phyloP scores from a whole-genome alignment of 2,888 invertebrate species.

The Tetrapedia diversipes region DNA sequence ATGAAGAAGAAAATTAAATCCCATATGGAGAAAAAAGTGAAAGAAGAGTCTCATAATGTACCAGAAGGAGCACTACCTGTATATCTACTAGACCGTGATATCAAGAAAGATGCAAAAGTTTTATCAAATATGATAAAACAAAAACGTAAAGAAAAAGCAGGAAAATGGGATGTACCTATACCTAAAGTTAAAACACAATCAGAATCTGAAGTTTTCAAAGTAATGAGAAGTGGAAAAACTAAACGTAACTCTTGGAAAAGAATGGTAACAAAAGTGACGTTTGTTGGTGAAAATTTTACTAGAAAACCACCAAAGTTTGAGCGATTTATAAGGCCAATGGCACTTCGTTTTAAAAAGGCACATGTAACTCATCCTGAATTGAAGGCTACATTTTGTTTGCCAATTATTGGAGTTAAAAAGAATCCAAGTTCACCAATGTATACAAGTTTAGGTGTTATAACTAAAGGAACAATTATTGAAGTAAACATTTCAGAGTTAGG shows the following conservation, averaged over 20 bases:
- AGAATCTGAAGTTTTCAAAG: constrained; percentile 98
- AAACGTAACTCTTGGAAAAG: constrained; percentile 99
- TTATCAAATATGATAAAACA: constrained; percentile 99
- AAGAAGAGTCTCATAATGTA: constrained; percentile 91
- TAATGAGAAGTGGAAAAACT: constrained; percentile 95
- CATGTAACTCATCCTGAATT: constrained; percentile 99
- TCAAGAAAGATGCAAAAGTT: constrained; percentile 96
- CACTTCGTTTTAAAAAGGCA: constrained; percentile 96
- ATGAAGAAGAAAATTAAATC: constrained; percentile 99
- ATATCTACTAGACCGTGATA: constrained; percentile 98
- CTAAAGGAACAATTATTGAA: constrained; percentile 99
- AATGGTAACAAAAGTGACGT: constrained; percentile 99
- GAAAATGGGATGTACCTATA: constrained; percentile 99
- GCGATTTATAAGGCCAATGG: constrained; percentile 99
- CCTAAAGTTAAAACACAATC: constrained; percentile 99
- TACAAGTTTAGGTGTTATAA: constrained; percentile 98
- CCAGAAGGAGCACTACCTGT: constrained; percentile 97
- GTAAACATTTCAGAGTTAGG: constrained; percentile 99
- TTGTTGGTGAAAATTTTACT: constrained; percentile 98
- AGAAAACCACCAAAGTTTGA: constrained; percentile 99
- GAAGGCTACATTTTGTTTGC: constrained; percentile 98
- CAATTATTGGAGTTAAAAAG: constrained; percentile 99
- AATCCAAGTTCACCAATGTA: constrained; percentile 99
- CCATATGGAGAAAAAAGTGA: constrained; percentile 97
- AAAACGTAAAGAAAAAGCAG: constrained; percentile 99